Conservation (phyloP, 2,797 vertebrate genomes). For the Gymnoscopelus microlampas region DNA sequence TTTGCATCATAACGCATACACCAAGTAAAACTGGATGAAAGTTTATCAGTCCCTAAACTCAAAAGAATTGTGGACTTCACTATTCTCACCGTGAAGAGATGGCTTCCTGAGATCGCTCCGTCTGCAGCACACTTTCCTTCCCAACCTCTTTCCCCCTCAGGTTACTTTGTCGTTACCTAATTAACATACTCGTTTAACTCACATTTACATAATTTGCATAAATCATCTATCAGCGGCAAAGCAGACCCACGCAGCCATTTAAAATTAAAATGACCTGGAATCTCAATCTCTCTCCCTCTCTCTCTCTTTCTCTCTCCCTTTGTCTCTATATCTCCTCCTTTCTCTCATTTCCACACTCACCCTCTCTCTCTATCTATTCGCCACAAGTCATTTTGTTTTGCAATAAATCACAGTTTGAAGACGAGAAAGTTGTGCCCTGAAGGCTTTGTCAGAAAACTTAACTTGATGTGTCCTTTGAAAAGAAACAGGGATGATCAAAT, state of each 20-base stretch:
- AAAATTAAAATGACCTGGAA: conserved; percentile 46
- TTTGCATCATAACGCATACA: too few species aligned
- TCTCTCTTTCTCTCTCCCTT: conserved; percentile 12
- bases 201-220: conserved; percentile 55
- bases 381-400: conserved; percentile 45
- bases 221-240: conserved; percentile 36
- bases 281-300: conserved; percentile 12
- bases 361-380: not conserved
- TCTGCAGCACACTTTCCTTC: conserved; percentile 17
- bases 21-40: too few species aligned
- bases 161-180: conserved; percentile 35
- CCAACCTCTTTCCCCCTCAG: conserved; percentile 17
- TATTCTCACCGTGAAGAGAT: not conserved
- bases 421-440: conserved; percentile 47
- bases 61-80: not conserved
- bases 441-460: conserved; percentile 65
- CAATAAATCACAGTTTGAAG: conserved; percentile 46
- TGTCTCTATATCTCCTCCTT: conserved; percentile 22
- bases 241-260: conserved; percentile 36
- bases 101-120: conserved; percentile 26
- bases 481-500: conserved; percentile 64
- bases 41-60: not conserved
- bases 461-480: conserved; percentile 56
- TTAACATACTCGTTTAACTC: conserved; percentile 50
- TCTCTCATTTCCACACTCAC: too few species aligned